Base-by-base conservation (phyloP, 1,140 invertebrate genomes). In the Episyrphus balteatus region DNA sequence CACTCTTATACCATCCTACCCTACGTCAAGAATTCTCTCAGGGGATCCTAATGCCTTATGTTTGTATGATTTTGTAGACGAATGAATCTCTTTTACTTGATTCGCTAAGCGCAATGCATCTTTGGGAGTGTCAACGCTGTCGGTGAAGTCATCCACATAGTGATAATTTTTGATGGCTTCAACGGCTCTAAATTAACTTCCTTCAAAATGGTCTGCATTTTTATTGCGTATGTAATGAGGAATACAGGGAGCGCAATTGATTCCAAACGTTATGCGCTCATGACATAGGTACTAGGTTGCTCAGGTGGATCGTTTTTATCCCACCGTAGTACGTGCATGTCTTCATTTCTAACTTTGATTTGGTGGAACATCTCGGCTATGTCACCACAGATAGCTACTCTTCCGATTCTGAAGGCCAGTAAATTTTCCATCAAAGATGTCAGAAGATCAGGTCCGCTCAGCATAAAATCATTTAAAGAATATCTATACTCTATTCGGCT, bases 111-210 rank as follows among this genome's bases (percentile, higher is more conserved):
- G 9, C n/a, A n/a, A 9, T 34, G 33, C 33, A 34, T 9, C 9
- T 34, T 10, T 34, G 9, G 9, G 9, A n/a, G 9, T n/a, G n/a
- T 34, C 33, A 34, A n/a, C 33, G n/a, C 33, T 34, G 33, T 34
- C 33, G 33, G 14, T 31, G 31, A 43, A 68, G 44, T 68, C 68
- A 30, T 68, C 65, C 55, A 68, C 66, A 42, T 65, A 68, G 47
- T 58, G 58, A 33, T 58, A 51, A 5, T 57, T 44, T 1, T 52
- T 18, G 6, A 68, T 57, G 1, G 55, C 60, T 0, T 56, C 14
- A 1, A 53, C 60, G 0, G 64, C 59, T 3, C 33, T n/a, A 0
- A 55, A 59, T 19, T 50, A 50, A 2, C 37, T 13, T 1, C 49
- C n/a, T 8, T 30, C 19, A 42, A 55, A 51, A 10, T 46, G 17